Evolutionary conservation across 2,888 invertebrate species (phyloP).

Genomic region (Protonemura montana): DNA sequence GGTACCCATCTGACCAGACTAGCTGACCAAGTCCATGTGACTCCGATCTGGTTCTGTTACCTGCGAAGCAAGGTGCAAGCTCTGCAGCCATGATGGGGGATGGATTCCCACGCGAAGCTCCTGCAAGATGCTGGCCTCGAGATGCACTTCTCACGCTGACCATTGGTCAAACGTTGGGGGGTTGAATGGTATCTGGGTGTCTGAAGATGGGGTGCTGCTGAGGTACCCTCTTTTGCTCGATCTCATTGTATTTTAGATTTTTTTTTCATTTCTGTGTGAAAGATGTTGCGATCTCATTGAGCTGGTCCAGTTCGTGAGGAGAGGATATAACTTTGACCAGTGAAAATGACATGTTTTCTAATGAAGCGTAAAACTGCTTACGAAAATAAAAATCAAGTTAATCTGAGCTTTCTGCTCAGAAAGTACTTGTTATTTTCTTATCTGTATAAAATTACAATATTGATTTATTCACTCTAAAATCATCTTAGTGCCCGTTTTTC

Average conservation of each 20-base stretch:
- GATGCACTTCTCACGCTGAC: slow-evolving; percentile 7
- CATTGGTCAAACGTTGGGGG: slow-evolving; percentile 4
- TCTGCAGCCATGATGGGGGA: neutral
- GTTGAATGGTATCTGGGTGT: neutral
- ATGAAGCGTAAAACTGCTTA: neutral
- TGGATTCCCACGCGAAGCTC: neutral
- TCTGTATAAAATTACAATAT: too few species aligned
- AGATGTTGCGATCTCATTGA: neutral
- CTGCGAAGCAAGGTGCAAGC: neutral
- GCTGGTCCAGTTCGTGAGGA: neutral
- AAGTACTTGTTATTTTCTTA: too few species aligned
- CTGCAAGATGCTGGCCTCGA: neutral
- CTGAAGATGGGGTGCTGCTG: neutral
- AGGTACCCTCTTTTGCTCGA: neutral
- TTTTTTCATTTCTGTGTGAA: neutral
- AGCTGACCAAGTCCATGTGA: neutral
- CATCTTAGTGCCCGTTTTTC: too few species aligned
- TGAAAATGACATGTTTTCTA: neutral
- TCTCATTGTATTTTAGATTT: neutral
- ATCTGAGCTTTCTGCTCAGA: too few species aligned
- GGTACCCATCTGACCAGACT: neutral
- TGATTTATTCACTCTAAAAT: too few species aligned
- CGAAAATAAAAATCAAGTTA: too few species aligned
- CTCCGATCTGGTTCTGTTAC: neutral
- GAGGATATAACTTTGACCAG: neutral